phyloP scores from a whole-genome alignment of 2,113 vertebrate genomes.

The Alectura lathami region DNA sequence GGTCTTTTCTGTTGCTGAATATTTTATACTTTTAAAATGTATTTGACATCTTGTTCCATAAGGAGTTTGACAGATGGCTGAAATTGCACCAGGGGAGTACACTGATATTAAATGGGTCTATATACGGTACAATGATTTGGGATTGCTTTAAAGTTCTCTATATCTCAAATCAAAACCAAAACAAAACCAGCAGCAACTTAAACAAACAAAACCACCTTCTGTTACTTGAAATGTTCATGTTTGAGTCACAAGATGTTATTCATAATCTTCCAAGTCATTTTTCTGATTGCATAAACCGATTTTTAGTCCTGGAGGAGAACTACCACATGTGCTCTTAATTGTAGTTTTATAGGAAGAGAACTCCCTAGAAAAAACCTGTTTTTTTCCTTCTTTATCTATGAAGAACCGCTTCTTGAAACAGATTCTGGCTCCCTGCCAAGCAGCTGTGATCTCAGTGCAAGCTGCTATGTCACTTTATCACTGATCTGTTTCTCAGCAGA shows the following conservation, averaged over 20 bases:
- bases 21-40: neutral
- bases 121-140: neutral
- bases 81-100: neutral
- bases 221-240: neutral
- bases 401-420: neutral
- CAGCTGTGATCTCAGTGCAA: fast-evolving
- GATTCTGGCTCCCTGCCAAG: neutral
- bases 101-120: neutral
- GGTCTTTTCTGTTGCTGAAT: neutral
- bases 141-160: neutral
- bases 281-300: neutral
- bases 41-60: neutral
- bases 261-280: neutral
- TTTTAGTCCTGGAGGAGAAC: neutral
- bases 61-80: constrained; percentile 20
- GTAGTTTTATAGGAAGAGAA: neutral
- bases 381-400: neutral
- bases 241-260: neutral
- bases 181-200: neutral
- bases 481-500: neutral
- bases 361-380: neutral
- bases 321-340: neutral
- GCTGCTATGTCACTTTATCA: neutral
- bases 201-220: neutral
- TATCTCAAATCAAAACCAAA: neutral